Percentiles rank a stretch among this genome's conserved stretches.
These are phyloP conservation scores for Neomonachus schauinslandi DNA, from an alignment of 2,113 vertebrate species.

Conservation along the genomic window DNA sequence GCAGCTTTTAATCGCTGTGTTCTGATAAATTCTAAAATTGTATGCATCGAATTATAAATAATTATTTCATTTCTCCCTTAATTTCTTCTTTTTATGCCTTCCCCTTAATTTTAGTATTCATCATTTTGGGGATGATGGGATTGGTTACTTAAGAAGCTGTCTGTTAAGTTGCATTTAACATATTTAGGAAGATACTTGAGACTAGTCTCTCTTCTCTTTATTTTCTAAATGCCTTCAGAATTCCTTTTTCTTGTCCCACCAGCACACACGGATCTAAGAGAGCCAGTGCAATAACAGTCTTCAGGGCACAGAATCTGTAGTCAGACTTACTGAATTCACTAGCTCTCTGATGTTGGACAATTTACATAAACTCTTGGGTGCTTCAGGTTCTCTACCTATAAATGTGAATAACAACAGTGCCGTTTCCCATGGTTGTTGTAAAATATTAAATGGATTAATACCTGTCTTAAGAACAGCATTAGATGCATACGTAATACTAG, in stretches of 20 bases:
- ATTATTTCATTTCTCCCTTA: not conserved
- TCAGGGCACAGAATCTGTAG: not conserved
- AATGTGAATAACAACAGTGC: not conserved
- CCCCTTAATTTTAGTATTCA: conserved; percentile 5
- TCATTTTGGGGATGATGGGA: not conserved
- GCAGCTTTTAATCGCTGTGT: not conserved
- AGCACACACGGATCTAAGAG: not conserved
- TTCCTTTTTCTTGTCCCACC: not conserved
- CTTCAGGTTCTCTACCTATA: not conserved
- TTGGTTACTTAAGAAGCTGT: not conserved
- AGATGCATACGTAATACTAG: not conserved
- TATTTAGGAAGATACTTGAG: not conserved
- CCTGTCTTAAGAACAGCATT: not conserved
- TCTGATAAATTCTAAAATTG: not conserved
- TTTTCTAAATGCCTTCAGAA: not conserved
- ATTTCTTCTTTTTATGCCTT: not conserved
- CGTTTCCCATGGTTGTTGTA: not conserved
- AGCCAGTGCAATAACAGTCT: not conserved
- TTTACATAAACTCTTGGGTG: not conserved
- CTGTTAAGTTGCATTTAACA: not conserved
- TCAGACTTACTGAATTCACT: not conserved
- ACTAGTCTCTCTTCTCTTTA: not conserved
- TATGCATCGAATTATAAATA: not conserved
- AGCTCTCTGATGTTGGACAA: not conserved
- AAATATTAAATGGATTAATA: not conserved